Evolutionary conservation across 2,888 invertebrate species (phyloP).

Genomic region (Rhorus exstirpatorius): DNA sequence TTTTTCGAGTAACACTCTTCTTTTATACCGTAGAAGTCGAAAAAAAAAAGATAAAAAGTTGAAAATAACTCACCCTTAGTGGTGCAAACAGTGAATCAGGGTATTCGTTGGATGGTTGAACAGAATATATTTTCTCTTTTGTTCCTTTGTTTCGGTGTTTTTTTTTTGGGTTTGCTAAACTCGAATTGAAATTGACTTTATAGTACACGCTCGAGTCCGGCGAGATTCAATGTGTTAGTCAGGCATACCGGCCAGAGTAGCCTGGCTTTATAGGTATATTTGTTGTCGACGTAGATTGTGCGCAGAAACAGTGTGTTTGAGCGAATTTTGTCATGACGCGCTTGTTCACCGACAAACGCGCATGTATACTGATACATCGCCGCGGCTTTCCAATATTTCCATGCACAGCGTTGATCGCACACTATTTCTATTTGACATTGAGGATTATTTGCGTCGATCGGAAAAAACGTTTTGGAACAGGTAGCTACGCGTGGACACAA

Average conservation of each 20-base stretch:
- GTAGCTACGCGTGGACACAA: background rate
- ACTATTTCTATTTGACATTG: conserved; percentile 60
- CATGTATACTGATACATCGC: conserved; percentile 15
- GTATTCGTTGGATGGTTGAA: conserved; percentile 12
- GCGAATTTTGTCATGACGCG: conserved; percentile 24
- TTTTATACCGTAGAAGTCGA: too few species aligned
- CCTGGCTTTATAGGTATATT: conserved; percentile 23
- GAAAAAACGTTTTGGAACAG: conserved; percentile 10
- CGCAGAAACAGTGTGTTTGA: conserved; percentile 12
- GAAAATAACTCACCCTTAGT: background rate
- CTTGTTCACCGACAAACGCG: background rate
- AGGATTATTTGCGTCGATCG: conserved; percentile 55
- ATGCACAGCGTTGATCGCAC: conserved; percentile 60
- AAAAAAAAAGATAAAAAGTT: background rate
- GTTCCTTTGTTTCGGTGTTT: conserved; percentile 20
- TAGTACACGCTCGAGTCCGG: conserved; percentile 12
- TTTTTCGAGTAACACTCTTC: too few species aligned
- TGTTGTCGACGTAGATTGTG: conserved; percentile 35
- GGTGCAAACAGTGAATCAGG: background rate
- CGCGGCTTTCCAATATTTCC: conserved; percentile 31
- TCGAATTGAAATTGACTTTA: conserved; percentile 51
- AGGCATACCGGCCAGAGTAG: conserved; percentile 15
- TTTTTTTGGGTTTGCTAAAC: conserved; percentile 32
- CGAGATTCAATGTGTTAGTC: background rate
- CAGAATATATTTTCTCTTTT: conserved; percentile 6